These are phyloP conservation scores for Tonatia bakeri DNA, from an alignment of 2,113 vertebrate species.

Conservation along the genomic window DNA sequence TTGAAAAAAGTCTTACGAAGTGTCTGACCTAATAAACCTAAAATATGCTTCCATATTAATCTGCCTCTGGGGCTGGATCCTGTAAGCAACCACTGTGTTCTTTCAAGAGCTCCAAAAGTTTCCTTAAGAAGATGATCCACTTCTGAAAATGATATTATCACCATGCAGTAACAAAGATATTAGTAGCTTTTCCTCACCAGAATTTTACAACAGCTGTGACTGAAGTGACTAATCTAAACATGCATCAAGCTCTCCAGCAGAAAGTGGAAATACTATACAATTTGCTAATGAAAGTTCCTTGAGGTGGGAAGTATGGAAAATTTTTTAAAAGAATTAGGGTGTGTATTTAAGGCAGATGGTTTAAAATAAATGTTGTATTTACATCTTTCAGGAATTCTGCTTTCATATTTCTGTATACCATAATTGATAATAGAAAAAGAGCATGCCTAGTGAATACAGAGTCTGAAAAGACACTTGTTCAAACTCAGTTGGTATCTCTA, in stretches of 20 bases:
- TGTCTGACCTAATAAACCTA: not conserved
- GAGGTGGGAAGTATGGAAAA: not conserved
- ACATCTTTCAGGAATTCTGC: not conserved
- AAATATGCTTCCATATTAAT: not conserved
- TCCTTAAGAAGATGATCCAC: not conserved
- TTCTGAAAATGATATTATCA: not conserved
- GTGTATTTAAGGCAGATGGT: not conserved
- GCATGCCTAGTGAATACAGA: not conserved
- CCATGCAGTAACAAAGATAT: not conserved
- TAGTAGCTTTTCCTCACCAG: slow-evolving; percentile 18
- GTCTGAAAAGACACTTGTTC: not conserved
- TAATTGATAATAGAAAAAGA: not conserved
- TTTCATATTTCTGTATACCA: slow-evolving; percentile 24
- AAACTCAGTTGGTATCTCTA: not conserved
- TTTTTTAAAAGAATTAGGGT: not conserved
- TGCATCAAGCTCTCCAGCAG: not conserved
- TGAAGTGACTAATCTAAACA: slow-evolving; percentile 22
- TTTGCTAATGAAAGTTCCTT: slow-evolving; percentile 11
- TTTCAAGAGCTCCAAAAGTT: not conserved
- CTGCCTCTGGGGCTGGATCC: not conserved
- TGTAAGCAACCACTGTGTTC: too few relatives aligned
- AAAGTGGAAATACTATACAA: not conserved
- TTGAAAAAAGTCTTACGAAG: not conserved
- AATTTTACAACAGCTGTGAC: slow-evolving; percentile 32
- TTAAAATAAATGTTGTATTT: not conserved